Conservation (phyloP, 1,140 invertebrate genomes). For the Leptinotarsa defecta region DNA sequence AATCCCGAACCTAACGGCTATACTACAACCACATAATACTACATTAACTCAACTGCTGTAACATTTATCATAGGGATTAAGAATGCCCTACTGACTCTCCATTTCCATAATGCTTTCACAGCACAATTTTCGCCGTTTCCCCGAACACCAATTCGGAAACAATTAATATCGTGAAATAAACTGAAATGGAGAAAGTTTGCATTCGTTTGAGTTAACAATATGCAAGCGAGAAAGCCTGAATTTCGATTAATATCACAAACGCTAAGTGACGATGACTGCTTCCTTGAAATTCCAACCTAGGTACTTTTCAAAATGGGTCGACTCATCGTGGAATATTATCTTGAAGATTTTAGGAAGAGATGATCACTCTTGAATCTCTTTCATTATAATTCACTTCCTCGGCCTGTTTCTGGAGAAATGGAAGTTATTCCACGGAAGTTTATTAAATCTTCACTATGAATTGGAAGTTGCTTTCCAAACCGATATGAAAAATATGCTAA, state of each 20-base stretch:
- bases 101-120: conserved; percentile 16
- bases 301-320: neutral
- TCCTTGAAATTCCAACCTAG: neutral
- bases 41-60: conserved; percentile 13
- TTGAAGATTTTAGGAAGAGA: too few relatives aligned
- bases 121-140: conserved; percentile 14
- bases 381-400: too few relatives aligned
- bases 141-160: conserved; percentile 16
- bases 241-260: neutral
- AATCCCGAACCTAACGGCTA: neutral
- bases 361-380: too few relatives aligned
- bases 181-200: conserved; percentile 1
- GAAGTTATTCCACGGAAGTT: too few relatives aligned
- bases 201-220: neutral
- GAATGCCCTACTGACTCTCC: conserved; percentile 3
- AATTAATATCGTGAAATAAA: conserved; percentile 20
- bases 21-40: conserved; percentile 8
- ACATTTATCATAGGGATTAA: conserved; percentile 16
- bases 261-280: neutral
- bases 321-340: neutral
- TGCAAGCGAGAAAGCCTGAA: neutral
- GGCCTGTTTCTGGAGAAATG: too few relatives aligned
- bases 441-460: too few relatives aligned
- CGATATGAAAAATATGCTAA: too few relatives aligned
- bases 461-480: too few relatives aligned